Evolutionary conservation across 2,113 vertebrate genomes (phyloP).

Genomic region (Neodontobutis hainanensis): DNA sequence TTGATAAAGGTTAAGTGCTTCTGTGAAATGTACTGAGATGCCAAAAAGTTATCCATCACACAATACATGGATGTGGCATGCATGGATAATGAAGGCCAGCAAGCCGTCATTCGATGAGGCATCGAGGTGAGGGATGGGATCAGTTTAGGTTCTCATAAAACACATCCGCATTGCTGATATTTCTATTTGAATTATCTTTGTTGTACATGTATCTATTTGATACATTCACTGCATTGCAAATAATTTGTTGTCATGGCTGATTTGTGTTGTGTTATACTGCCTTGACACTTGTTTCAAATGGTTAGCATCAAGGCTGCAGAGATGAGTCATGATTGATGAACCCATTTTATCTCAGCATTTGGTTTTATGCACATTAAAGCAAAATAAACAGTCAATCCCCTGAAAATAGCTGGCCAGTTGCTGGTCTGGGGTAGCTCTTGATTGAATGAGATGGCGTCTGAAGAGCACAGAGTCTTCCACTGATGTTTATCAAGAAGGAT

Average conservation of each 20-base stretch:
- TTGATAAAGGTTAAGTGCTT: conserved; percentile 71
- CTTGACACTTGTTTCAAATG: neutral
- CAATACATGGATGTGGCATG: conserved; percentile 44
- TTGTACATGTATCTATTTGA: neutral
- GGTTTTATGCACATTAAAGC: conserved; percentile 32
- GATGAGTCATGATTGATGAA: conserved; percentile 32
- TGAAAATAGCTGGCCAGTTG: conserved; percentile 25
- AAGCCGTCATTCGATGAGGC: conserved; percentile 14
- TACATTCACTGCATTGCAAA: neutral
- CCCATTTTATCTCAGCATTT: neutral
- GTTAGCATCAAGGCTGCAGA: neutral
- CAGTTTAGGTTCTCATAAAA: conserved; percentile 20
- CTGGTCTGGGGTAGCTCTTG: conserved; percentile 42
- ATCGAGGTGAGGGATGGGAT: conserved; percentile 38
- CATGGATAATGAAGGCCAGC: conserved; percentile 50
- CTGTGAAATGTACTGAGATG: conserved; percentile 55
- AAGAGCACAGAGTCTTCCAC: conserved; percentile 28
- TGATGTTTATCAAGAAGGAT: conserved; percentile 62
- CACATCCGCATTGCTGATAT: neutral
- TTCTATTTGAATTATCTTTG: neutral
- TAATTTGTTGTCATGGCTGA: neutral
- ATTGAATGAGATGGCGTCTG: conserved; percentile 55
- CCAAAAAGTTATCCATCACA: conserved; percentile 65
- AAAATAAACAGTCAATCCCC: conserved; percentile 31
- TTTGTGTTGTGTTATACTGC: too few relatives aligned